Percentiles rank a stretch among this genome's conserved stretches.
These are phyloP conservation scores for Tetragonisca angustula DNA, from an alignment of 2,888 invertebrate species.

Conservation along the genomic window DNA sequence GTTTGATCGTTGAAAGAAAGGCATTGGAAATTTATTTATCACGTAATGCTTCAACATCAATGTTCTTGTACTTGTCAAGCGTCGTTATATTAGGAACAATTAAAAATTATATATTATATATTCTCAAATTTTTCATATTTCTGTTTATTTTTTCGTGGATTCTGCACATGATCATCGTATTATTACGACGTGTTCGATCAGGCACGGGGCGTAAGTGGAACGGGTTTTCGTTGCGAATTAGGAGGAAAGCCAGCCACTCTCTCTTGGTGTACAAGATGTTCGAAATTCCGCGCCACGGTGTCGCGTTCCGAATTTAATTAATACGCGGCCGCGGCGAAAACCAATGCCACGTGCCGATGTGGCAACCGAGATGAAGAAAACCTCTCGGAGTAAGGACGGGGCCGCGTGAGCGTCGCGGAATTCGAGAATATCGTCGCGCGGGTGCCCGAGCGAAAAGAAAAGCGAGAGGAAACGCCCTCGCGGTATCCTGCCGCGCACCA, in stretches of 20 bases:
- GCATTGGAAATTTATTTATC: neutral
- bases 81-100: too few relatives aligned
- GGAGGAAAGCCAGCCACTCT: conserved; percentile 14
- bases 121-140: too few relatives aligned
- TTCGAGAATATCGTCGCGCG: conserved; percentile 59
- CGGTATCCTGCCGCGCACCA: conserved; percentile 45
- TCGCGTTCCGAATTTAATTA: conserved; percentile 61
- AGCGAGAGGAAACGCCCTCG: conserved; percentile 44
- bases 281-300: conserved; percentile 46
- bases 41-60: neutral
- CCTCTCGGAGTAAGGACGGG: conserved; percentile 32
- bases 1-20: neutral
- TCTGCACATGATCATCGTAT: too few relatives aligned
- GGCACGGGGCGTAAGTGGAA: conserved; percentile 16
- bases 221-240: conserved; percentile 20
- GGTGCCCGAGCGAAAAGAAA: conserved; percentile 51
- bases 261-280: conserved; percentile 27
- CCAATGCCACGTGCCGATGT: conserved; percentile 49
- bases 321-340: conserved; percentile 45
- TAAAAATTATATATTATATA: too few relatives aligned
- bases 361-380: conserved; percentile 46
- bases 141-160: too few relatives aligned
- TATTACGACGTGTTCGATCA: neutral
- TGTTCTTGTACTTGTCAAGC: too few relatives aligned
- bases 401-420: conserved; percentile 31